phyloP scores from a whole-genome alignment of 2,888 invertebrate species.

The Pristionchus fissidentatus region DNA sequence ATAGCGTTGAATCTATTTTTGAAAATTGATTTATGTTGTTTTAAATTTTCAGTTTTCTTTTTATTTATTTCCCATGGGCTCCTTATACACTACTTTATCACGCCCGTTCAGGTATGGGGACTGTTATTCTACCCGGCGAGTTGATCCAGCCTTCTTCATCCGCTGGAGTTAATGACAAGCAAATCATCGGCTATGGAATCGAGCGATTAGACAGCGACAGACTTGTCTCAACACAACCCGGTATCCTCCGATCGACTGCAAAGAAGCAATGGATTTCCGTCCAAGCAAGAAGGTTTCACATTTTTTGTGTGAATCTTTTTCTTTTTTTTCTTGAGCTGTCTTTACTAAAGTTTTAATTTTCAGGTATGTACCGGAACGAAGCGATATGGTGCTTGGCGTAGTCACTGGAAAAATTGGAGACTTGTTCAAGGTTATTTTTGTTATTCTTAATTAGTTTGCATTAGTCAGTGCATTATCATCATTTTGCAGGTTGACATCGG shows the following conservation, averaged over 20 bases:
- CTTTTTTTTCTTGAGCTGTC: not conserved
- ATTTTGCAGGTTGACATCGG: constrained; percentile 69
- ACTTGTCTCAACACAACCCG: constrained; percentile 56
- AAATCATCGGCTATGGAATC: constrained; percentile 59
- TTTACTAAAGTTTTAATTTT: constrained; percentile 27
- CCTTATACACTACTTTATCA: not conserved
- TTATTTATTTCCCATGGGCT: not conserved
- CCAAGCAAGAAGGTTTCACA: constrained; percentile 58
- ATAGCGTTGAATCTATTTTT: not conserved
- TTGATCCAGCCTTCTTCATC: constrained; percentile 44
- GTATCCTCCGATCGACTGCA: constrained; percentile 53
- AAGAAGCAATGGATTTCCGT: constrained; percentile 63
- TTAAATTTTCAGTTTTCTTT: not conserved
- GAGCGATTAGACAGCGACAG: constrained; percentile 53
- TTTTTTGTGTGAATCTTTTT: not conserved
- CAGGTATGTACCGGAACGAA: constrained; percentile 71
- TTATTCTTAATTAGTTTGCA: not conserved
- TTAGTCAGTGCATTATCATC: not conserved
- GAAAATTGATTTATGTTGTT: constrained; percentile 32
- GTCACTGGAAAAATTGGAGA: constrained; percentile 69
- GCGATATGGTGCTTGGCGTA: constrained; percentile 72
- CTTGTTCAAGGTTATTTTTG: constrained; percentile 57
- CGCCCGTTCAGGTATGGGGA: constrained; percentile 28
- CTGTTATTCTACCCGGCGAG: constrained; percentile 44
- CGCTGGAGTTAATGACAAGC: constrained; percentile 13